Percentiles rank a stretch among this genome's conserved stretches.
These are phyloP conservation scores for Ormyrus pomaceus DNA, from an alignment of 2,888 invertebrate species.

Conservation along the genomic window DNA sequence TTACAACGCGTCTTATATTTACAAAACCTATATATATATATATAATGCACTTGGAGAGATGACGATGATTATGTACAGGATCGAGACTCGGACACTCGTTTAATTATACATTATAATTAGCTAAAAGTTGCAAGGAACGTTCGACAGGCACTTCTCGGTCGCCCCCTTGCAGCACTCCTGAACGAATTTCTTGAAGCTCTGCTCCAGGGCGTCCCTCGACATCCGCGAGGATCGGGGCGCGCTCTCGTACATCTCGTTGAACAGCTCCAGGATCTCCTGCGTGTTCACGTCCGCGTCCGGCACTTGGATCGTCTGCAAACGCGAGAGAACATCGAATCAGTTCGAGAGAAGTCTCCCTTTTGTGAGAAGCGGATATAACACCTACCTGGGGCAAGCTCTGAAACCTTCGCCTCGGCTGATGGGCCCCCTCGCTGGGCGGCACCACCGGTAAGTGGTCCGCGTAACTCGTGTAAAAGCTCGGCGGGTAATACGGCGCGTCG, in stretches of 20 bases:
- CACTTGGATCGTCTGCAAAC: neutral
- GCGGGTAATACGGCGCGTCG: conserved; percentile 4
- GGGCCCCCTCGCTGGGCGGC: neutral
- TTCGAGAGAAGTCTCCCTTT: neutral
- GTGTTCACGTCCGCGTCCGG: conserved; percentile 54
- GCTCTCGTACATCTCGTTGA: conserved; percentile 58
- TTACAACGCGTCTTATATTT: too few species aligned
- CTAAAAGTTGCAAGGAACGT: too few species aligned
- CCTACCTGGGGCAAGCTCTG: conserved; percentile 17
- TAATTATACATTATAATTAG: too few species aligned
- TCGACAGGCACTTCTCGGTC: too few species aligned
- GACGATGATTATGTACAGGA: too few species aligned
- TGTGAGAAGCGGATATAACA: neutral
- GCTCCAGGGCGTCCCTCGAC: conserved; percentile 45
- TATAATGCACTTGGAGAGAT: too few species aligned
- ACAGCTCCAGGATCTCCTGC: conserved; percentile 60
- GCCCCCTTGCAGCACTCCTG: conserved; percentile 59
- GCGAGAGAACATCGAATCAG: neutral
- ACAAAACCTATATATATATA: too few species aligned
- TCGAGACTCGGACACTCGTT: too few species aligned
- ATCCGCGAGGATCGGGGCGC: conserved; percentile 54
- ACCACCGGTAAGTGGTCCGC: neutral
- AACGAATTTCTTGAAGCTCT: conserved; percentile 23
- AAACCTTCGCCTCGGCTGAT: neutral
- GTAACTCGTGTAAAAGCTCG: neutral